These are phyloP conservation scores for Psix sp. DNA, from an alignment of 1,140 invertebrate genomes.

Conservation along the genomic window DNA sequence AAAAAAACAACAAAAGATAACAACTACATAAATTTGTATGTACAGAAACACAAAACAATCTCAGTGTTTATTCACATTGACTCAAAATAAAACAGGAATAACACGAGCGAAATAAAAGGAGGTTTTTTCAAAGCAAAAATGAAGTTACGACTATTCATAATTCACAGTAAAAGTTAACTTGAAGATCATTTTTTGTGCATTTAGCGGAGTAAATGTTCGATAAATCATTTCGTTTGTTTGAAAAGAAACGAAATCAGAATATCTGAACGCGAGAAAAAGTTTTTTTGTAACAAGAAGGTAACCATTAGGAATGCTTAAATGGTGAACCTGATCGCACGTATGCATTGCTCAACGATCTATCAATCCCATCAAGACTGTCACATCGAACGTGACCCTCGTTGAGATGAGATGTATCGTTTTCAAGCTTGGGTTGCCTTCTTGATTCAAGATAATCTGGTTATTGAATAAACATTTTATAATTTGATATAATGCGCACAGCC, in stretches of 20 bases:
- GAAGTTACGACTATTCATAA: no score
- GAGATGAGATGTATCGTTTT: constrained; percentile 32
- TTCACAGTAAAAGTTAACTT: no score
- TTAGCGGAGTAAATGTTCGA: no score
- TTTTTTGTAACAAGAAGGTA: constrained; percentile 10
- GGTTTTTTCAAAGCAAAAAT: no score
- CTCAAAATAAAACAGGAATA: no score
- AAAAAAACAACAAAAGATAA: no score
- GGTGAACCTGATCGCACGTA: constrained; percentile 25
- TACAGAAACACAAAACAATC: no score
- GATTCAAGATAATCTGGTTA: constrained; percentile 42
- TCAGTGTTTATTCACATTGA: no score
- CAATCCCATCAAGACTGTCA: constrained; percentile 34
- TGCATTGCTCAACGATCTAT: constrained; percentile 24
- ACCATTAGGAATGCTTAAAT: constrained; percentile 30
- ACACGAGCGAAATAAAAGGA: no score
- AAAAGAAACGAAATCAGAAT: background rate
- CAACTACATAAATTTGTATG: no score
- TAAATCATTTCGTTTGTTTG: background rate
- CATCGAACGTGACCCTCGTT: constrained; percentile 35
- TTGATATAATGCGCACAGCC: constrained; percentile 28
- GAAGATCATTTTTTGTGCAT: no score
- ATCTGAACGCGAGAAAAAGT: constrained; percentile 3
- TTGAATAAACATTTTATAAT: constrained; percentile 49
- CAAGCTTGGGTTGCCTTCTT: constrained; percentile 16